Evolutionary conservation across 2,888 invertebrate genomes (phyloP), one percentile per base, ranked within the genome.

Genomic region (Yponomeuta malinellus): DNA sequence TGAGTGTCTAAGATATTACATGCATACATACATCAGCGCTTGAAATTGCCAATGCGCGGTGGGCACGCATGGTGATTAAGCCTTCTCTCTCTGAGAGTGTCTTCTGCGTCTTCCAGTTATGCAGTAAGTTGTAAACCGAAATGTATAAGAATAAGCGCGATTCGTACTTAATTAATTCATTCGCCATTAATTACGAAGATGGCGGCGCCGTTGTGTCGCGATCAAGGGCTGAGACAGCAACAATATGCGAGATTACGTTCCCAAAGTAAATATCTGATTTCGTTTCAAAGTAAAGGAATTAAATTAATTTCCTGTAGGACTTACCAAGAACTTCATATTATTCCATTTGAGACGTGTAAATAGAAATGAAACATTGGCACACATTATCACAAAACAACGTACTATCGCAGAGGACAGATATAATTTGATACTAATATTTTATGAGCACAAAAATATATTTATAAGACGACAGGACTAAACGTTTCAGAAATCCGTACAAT

Each of bases 331-430:
- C 52, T 52, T 12, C 52, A 52, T 59, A 15, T 59, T 59, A 1
- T 59, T 15, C 1, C 15, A 72, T 74, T 74, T 75, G 74, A 75
- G 72, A 73, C 66, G 71, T 67, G 48, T 64, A 23, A 72, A 70
- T 71, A 72, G 71, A 70, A 64, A 75, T 75, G 71, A 73, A 72
- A 74, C 71, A 73, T 71, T 48, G 70, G 33, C 33, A 33, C 23
- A 23, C 23, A 23, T 23, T 23, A 23, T 23, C 23, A 23, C 23
- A 23, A 23, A 23, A 23, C 23, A 23, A 23, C 23, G 23, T 23
- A 23, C 0, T 23, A 23, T 23, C 23, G 23, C 23, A 23, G 23
- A 23, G 23, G 23, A 23, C 23, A 23, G 0, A 23, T 23, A 23
- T 23, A 23, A 23, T 23, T 23, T 23, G 23, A 23, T 23, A 23